Conservation (phyloP, 2,113 vertebrate species). For the Ceyx cyanopectus region DNA sequence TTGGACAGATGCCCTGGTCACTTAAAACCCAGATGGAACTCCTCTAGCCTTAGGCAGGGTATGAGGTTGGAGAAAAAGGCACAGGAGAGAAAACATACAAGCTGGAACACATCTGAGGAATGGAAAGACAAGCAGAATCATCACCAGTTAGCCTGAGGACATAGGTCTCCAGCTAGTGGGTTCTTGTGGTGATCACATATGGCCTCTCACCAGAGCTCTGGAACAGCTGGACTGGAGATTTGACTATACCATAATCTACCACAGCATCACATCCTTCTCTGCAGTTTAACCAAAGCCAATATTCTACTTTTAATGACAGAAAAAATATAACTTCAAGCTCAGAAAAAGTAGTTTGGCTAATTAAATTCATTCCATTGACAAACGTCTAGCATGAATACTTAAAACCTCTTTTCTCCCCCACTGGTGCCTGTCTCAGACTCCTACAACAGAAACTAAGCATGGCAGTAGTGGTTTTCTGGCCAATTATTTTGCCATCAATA, state of each 20-base stretch:
- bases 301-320: neutral
- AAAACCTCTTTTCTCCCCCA: neutral
- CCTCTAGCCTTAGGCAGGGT: constrained; percentile 14
- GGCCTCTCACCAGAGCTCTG: constrained; percentile 25
- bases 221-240: neutral
- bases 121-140: constrained; percentile 12
- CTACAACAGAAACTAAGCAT: neutral
- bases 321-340: neutral
- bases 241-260: neutral
- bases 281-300: neutral
- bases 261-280: neutral
- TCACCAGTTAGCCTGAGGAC: constrained; percentile 24
- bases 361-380: neutral
- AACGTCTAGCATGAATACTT: neutral
- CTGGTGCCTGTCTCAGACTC: neutral
- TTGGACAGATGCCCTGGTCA: constrained; percentile 39
- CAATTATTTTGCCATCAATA: neutral
- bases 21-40: constrained; percentile 60
- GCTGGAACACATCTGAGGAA: neutral
- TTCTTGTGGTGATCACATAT: constrained; percentile 22
- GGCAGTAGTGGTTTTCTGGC: neutral
- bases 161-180: neutral
- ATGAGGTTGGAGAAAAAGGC: neutral
- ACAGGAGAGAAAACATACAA: neutral
- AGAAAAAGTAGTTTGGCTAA: neutral